Percentiles rank a stretch among this genome's conserved stretches.
Evolutionary conservation across 2,888 invertebrate species (phyloP).

Genomic region (Eugnorisma glareosa): DNA sequence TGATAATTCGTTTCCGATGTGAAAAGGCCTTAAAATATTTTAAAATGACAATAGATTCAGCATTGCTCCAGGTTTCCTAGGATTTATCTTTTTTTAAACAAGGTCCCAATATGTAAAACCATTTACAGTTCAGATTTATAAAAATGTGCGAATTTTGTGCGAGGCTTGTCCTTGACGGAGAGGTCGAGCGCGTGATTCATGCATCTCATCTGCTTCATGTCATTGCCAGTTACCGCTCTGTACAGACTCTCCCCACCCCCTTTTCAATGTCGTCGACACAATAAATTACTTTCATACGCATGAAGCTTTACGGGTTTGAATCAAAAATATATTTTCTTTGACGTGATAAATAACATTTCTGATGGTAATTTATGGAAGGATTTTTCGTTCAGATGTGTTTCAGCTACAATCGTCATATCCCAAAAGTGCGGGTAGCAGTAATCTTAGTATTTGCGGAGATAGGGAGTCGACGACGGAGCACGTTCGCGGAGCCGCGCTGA

Average conservation of each 20-base stretch:
- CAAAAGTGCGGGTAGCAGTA: conserved; percentile 57
- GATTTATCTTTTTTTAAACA: background rate
- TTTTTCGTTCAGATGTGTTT: conserved; percentile 28
- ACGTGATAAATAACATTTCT: conserved; percentile 20
- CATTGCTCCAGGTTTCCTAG: background rate
- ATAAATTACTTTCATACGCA: conserved; percentile 40
- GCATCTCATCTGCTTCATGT: conserved; percentile 48
- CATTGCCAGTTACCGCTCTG: conserved; percentile 36
- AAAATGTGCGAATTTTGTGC: background rate
- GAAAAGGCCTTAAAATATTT: background rate
- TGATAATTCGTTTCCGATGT: background rate
- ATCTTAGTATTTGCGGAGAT: conserved; percentile 73
- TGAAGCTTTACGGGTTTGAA: conserved; percentile 23
- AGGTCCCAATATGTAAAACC: background rate
- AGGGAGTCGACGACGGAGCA: conserved; percentile 72
- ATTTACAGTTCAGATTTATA: background rate
- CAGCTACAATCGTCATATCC: conserved; percentile 6
- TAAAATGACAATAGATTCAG: background rate
- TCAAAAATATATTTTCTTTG: conserved; percentile 11
- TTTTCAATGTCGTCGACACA: conserved; percentile 15
- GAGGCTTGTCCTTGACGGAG: conserved; percentile 36
- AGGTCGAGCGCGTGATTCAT: conserved; percentile 36
- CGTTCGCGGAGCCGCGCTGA: conserved; percentile 71
- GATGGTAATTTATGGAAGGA: conserved; percentile 33
- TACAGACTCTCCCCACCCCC: conserved; percentile 22